Evolutionary conservation across 1,140 invertebrate species (phyloP).

Genomic region (Heliconius hermathena): DNA sequence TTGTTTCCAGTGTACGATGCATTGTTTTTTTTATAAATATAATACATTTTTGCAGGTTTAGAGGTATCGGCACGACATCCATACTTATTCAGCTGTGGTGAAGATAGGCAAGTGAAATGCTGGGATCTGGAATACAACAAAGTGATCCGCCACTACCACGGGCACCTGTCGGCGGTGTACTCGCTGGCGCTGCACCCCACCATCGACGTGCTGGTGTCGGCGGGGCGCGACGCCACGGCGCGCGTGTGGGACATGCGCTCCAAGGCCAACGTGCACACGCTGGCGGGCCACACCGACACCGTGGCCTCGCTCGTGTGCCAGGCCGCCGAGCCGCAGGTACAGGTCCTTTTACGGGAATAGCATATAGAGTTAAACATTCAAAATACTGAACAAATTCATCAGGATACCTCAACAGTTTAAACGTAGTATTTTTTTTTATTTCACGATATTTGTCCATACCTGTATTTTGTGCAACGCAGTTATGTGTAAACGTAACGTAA

Average conservation of each 20-base stretch:
- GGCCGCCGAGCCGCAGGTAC: slow-evolving; percentile 94
- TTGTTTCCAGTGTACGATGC: background rate
- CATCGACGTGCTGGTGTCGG: slow-evolving; percentile 96
- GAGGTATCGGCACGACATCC: slow-evolving; percentile 97
- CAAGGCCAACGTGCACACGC: slow-evolving; percentile 98
- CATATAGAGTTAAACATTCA: too few species aligned
- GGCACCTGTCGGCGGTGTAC: slow-evolving; percentile 98
- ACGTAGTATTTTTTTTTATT: too few species aligned
- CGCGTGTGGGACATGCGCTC: slow-evolving; percentile 99
- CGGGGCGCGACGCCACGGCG: slow-evolving; percentile 96
- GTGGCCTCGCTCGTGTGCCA: slow-evolving; percentile 97
- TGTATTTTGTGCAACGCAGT: too few species aligned
- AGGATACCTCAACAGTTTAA: too few species aligned
- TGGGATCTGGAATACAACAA: slow-evolving; percentile 99
- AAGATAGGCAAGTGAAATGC: slow-evolving; percentile 99
- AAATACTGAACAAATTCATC: too few species aligned
- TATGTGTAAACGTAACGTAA: too few species aligned
- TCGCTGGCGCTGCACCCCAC: slow-evolving; percentile 96
- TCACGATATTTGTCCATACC: too few species aligned
- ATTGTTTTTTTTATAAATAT: background rate
- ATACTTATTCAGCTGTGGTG: slow-evolving; percentile 99
- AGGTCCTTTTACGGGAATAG: too few species aligned
- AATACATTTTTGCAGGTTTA: slow-evolving; percentile 82
- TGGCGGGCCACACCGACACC: slow-evolving; percentile 98
- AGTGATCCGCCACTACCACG: slow-evolving; percentile 99